Evolutionary conservation across 2,113 vertebrate species (phyloP), one percentile per base, ranked within the genome.

Genomic region (Atherinomorus stipes): DNA sequence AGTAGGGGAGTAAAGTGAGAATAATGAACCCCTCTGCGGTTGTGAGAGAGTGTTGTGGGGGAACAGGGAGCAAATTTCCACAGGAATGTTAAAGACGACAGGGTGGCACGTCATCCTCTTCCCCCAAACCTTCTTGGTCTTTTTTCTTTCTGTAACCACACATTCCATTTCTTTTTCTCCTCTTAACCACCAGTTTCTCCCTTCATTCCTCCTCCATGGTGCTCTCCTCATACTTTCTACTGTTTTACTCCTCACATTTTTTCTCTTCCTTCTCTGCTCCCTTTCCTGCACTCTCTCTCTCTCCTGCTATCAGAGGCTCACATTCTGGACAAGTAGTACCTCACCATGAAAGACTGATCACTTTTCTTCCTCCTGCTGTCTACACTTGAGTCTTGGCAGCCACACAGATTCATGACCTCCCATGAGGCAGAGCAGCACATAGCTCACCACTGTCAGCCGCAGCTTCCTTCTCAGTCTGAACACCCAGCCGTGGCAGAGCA

Each of bases 1-100:
- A 92, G 89, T 64, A 69, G 73, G 88, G 81, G 80, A 88, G 88
- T 76, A 90, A 87, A 89, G 78, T 81, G 87, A 89, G 85, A 87
- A 88, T 90, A 86, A 91, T 90, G 83, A 91, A 83, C 80, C 80
- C 90, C 76, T 88, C 66, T 85, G 85, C 37, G 86, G 71, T 62
- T 64, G 81, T 79, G 63, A 62, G 80, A 76, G 72, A 78, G 75
- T 49, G 72, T 80, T 78, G 64, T 63, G 78, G 77, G 70, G 72
- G 67, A 84, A 78, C 49, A 40, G 80, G 60, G 84, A 74, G 70
- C 18, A 65, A 25, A 78, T 86, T 84, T 86, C 76, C 40, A 26
- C 25, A 52, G 42, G 58, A 75, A 80, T 67, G 45, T 72, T 45
- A 74, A 85, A 64, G 69, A 57, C 26, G 57, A 51, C 22, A 12